Conservation (phyloP, 2,797 vertebrate species). For the Fistularia commersonii region DNA sequence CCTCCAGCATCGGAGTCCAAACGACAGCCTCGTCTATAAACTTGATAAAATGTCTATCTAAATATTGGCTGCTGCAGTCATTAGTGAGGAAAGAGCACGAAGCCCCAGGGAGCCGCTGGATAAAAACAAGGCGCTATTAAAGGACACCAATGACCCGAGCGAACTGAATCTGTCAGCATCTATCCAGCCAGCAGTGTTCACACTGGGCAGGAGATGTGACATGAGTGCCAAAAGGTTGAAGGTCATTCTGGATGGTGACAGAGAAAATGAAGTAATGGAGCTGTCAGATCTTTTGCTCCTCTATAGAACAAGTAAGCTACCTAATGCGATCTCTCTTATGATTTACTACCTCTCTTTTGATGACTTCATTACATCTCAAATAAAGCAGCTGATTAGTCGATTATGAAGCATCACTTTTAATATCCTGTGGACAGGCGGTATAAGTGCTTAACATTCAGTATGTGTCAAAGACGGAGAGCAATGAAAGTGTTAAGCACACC, state of each 20-base stretch:
- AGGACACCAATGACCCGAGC: constrained; percentile 30
- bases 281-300: constrained; percentile 1
- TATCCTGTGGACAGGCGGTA: no score
- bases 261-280: not conserved
- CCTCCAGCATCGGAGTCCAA: constrained; percentile 12
- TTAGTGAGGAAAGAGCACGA: constrained; percentile 13
- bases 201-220: constrained; percentile 9
- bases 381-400: no score
- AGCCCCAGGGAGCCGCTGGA: constrained; percentile 27
- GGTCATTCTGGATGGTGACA: constrained; percentile 8
- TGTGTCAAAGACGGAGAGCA: no score
- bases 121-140: constrained; percentile 29
- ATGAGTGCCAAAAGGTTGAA: constrained; percentile 1
- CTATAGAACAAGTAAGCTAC: not conserved
- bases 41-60: constrained; percentile 42
- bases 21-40: constrained; percentile 22
- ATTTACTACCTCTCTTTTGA: not conserved
- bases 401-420: no score
- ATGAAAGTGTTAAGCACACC: no score
- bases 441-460: no score
- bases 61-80: constrained; percentile 27
- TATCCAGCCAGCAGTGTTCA: constrained; percentile 16
- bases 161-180: constrained; percentile 32
- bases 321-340: no score
- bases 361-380: no score